phyloP scores from a whole-genome alignment of 2,888 invertebrate species.

The Morpho helenor region DNA sequence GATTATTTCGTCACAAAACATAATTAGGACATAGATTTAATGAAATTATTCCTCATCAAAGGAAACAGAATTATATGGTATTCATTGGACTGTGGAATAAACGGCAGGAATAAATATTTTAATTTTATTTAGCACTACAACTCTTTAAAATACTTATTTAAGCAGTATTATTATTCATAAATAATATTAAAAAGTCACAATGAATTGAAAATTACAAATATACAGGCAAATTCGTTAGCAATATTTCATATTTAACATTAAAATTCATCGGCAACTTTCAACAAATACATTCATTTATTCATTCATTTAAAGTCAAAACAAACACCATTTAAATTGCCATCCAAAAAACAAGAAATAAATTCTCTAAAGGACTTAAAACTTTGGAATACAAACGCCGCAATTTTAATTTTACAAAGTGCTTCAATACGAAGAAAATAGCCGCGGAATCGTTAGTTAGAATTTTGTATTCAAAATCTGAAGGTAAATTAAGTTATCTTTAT shows the following conservation, averaged over 20 bases:
- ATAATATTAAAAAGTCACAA: no score
- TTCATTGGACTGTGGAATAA: no score
- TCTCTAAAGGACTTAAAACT: slow-evolving; percentile 8
- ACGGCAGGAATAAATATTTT: no score
- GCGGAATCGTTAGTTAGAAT: slow-evolving; percentile 9
- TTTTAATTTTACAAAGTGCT: slow-evolving; percentile 16
- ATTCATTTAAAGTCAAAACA: slow-evolving; percentile 6
- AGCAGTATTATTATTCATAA: no score
- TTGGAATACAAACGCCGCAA: slow-evolving; percentile 10
- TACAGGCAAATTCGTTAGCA: neutral
- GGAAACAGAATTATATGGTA: no score
- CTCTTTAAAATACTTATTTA: no score
- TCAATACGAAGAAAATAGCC: slow-evolving; percentile 8
- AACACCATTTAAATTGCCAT: slow-evolving; percentile 6
- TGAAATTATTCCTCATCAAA: no score
- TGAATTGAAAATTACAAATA: neutral
- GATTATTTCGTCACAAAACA: no score
- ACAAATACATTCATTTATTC: no score
- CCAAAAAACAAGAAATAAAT: slow-evolving; percentile 4
- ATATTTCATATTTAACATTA: neutral
- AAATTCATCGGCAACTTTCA: neutral
- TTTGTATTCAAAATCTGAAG: slow-evolving; percentile 23
- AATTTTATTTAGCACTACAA: no score
- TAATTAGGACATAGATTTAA: no score
- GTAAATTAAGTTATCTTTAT: slow-evolving; percentile 34